Evolutionary conservation across 2,888 invertebrate genomes (phyloP).

Genomic region (Protophormia terraenovae): DNA sequence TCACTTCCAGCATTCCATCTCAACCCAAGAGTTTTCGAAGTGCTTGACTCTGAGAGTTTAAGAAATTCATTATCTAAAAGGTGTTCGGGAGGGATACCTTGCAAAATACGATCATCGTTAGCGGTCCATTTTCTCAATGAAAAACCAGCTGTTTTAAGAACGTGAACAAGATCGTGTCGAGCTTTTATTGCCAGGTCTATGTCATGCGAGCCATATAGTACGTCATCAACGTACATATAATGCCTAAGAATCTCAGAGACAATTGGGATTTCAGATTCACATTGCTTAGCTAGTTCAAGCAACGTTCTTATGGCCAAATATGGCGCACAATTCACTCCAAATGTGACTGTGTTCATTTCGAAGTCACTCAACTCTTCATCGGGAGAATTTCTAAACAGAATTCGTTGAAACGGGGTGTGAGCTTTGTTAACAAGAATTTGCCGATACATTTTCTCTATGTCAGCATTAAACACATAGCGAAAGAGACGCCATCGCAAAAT

Average conservation of each 20-base stretch:
- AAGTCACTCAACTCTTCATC: neutral
- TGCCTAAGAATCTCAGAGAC: neutral
- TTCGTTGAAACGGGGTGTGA: neutral
- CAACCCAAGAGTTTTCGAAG: neutral
- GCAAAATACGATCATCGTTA: neutral
- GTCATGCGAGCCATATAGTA: neutral
- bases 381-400: too few relatives aligned
- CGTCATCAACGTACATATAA: slow-evolving; percentile 25
- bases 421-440: neutral
- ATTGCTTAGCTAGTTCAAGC: neutral
- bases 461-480: slow-evolving; percentile 7
- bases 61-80: neutral
- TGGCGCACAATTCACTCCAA: neutral
- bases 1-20: neutral
- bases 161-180: neutral
- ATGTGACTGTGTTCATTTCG: neutral
- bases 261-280: neutral
- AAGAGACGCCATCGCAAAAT: slow-evolving; percentile 15
- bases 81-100: neutral
- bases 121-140: neutral
- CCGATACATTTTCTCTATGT: too few relatives aligned
- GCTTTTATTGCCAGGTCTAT: neutral
- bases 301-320: neutral
- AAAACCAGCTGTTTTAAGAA: slow-evolving; percentile 8
- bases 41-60: neutral